phyloP scores from a whole-genome alignment of 2,888 invertebrate species.

The Parnassius glacialis region DNA sequence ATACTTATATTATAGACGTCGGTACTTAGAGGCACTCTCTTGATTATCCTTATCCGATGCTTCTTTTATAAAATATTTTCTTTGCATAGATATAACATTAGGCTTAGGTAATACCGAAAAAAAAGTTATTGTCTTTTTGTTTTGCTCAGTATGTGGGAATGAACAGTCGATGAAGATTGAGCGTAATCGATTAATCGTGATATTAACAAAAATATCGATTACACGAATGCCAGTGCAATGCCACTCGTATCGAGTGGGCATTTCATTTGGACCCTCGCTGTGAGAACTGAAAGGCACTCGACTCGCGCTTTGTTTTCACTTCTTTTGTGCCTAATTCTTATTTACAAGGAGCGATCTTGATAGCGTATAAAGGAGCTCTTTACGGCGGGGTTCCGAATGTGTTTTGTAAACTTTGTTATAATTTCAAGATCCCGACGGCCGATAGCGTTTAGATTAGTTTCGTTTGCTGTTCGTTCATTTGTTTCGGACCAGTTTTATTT shows the following conservation, averaged over 20 bases:
- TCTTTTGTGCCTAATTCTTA: slow-evolving; percentile 36
- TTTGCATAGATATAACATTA: no score
- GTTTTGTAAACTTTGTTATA: slow-evolving; percentile 39
- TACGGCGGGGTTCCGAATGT: slow-evolving; percentile 21
- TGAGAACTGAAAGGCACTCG: slow-evolving; percentile 37
- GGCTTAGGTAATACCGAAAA: no score
- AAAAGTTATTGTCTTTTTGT: no score
- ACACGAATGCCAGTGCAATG: slow-evolving; percentile 44
- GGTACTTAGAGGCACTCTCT: no score
- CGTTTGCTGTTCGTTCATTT: slow-evolving; percentile 28
- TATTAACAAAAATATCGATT: slow-evolving; percentile 62
- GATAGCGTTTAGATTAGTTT: slow-evolving; percentile 28
- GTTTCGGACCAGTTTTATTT: slow-evolving; percentile 29
- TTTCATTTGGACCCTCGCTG: slow-evolving; percentile 29
- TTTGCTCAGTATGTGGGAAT: neutral
- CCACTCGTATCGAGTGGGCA: slow-evolving; percentile 44
- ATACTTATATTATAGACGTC: no score
- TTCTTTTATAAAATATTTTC: no score
- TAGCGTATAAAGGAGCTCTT: slow-evolving; percentile 28
- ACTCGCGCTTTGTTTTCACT: slow-evolving; percentile 37
- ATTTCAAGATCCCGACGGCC: slow-evolving; percentile 31
- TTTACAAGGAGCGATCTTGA: slow-evolving; percentile 34
- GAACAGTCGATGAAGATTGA: slow-evolving; percentile 1
- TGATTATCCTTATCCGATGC: no score
- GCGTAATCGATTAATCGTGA: slow-evolving; percentile 19